Conservation (phyloP, 2,888 invertebrate species). For the Drosophila pseudotakahashii region DNA sequence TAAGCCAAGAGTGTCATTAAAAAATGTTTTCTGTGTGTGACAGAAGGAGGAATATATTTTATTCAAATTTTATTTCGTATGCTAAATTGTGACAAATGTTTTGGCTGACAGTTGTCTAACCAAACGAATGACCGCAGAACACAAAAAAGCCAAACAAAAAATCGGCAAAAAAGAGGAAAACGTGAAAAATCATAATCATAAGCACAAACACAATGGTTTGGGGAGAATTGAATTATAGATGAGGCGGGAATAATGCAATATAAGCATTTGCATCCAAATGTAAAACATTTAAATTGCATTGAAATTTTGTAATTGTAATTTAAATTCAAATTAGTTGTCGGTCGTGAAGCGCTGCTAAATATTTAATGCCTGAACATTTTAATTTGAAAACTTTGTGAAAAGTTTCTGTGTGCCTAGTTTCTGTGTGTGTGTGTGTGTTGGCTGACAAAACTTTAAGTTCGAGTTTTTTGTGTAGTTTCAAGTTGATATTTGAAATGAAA, state of each 20-base stretch:
- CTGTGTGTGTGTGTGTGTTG: constrained; percentile 29
- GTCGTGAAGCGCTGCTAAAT: constrained; percentile 47
- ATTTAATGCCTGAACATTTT: constrained; percentile 62
- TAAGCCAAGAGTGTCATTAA: constrained; percentile 75
- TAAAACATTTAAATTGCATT: constrained; percentile 32
- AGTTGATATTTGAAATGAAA: constrained; percentile 69
- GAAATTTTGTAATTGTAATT: constrained; percentile 47
- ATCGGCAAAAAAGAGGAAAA: constrained; percentile 25
- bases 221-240: constrained; percentile 63
- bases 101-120: constrained; percentile 71
- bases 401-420: constrained; percentile 35
- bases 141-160: constrained; percentile 48
- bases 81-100: constrained; percentile 77
- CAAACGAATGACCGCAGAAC: constrained; percentile 40
- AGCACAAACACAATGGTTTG: constrained; percentile 22
- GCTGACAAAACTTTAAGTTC: constrained; percentile 31
- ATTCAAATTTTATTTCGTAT: constrained; percentile 67
- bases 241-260: constrained; percentile 24
- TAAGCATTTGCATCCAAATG: constrained; percentile 11
- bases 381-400: constrained; percentile 53
- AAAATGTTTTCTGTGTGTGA: constrained; percentile 54
- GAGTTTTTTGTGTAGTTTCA: constrained; percentile 37
- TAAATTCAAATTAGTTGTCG: constrained; percentile 61
- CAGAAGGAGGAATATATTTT: constrained; percentile 59
- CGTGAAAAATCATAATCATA: constrained; percentile 67